Conservation (phyloP, 2,888 invertebrate species). For the Trilocha varians region DNA sequence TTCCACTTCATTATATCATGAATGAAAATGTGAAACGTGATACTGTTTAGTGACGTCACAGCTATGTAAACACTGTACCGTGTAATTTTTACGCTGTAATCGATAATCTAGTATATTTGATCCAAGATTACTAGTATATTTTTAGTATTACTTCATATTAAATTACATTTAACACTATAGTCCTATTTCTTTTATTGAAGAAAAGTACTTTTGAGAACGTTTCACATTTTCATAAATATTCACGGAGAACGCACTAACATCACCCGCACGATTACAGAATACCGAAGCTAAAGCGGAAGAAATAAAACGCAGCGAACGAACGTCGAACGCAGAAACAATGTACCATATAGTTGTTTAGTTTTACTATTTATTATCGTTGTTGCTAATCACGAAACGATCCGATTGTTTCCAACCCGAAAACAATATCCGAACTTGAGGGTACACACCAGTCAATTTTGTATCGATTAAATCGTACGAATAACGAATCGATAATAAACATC, state of each 20-base stretch:
- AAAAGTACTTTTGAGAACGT: neutral
- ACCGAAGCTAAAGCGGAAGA: conserved; percentile 67
- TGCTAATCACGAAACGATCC: conserved; percentile 13
- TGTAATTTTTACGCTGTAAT: too few relatives aligned
- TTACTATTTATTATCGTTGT: conserved; percentile 50
- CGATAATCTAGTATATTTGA: too few relatives aligned
- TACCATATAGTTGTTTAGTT: conserved; percentile 61
- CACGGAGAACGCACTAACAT: conserved; percentile 36
- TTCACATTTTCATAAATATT: conserved; percentile 4
- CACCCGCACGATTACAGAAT: conserved; percentile 66
- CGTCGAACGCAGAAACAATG: conserved; percentile 50
- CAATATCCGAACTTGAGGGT: neutral
- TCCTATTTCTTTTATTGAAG: too few relatives aligned
- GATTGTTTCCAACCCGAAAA: conserved; percentile 10
- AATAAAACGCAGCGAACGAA: conserved; percentile 48
- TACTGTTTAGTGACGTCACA: too few relatives aligned
- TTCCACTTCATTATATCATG: neutral
- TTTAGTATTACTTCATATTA: too few relatives aligned
- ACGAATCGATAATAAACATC: neutral
- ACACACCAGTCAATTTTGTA: conserved; percentile 9
- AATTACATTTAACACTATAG: too few relatives aligned
- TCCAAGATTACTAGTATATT: too few relatives aligned
- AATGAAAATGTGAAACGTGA: neutral
- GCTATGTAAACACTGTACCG: too few relatives aligned
- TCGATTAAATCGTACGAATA: conserved; percentile 7